Evolutionary conservation across 2,797 vertebrate species (phyloP).

Genomic region (Siniperca undulata): DNA sequence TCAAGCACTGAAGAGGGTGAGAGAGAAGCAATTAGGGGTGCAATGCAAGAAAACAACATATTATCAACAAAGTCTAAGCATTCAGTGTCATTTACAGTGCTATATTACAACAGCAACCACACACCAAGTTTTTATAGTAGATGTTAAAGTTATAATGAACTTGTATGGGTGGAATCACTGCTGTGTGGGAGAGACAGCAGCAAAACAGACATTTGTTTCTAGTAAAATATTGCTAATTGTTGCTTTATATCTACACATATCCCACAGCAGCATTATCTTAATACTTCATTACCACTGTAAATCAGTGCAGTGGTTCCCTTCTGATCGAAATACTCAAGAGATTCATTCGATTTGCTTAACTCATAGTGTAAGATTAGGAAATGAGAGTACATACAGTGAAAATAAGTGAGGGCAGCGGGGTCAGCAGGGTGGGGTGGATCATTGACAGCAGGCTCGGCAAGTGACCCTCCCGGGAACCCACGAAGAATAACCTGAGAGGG

Average conservation of each 20-base stretch:
- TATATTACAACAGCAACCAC: not conserved
- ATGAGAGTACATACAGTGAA: constrained; percentile 89
- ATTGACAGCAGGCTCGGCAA: constrained; percentile 96
- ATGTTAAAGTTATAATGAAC: not conserved
- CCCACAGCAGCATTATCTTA: not conserved
- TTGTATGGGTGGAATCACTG: not conserved
- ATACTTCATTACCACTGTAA: not conserved
- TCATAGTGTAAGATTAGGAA: not conserved
- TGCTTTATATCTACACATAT: not conserved
- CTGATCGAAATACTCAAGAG: not conserved
- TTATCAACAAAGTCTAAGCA: no score
- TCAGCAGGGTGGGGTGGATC: constrained; percentile 95
- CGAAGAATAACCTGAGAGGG: constrained; percentile 92
- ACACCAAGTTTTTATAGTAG: not conserved
- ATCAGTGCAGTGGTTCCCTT: not conserved
- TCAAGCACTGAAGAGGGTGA: constrained; percentile 87
- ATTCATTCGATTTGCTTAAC: not conserved
- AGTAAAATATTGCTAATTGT: not conserved
- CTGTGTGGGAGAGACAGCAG: not conserved
- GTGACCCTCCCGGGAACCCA: constrained; percentile 96
- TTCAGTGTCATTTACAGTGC: not conserved
- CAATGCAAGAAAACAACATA: not conserved
- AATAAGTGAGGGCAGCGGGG: constrained; percentile 93
- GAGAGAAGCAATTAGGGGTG: not conserved
- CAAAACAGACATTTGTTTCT: not conserved